Evolutionary conservation across 2,797 vertebrate genomes (phyloP), one percentile per base, ranked within the genome.

Genomic region (Rhinatrema bivittatum): DNA sequence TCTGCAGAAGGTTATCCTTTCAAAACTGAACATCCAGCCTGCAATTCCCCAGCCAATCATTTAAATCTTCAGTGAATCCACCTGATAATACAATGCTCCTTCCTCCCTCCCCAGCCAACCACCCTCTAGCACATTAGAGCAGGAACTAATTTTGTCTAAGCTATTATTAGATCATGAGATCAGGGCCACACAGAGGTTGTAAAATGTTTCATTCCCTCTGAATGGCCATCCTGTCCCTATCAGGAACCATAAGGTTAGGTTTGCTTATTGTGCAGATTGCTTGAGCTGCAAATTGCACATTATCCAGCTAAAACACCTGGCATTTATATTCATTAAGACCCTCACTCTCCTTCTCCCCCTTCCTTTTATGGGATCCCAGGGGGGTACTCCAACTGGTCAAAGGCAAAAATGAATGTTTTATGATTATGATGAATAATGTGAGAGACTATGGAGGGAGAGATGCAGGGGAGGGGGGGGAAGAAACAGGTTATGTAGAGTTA

Each of bases 221-320:
- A 68, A 70, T 59, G 52, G 69, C 75, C 57, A 60, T 68, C 58
- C 44, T 46, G 60, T 57, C 64, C 50, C 68, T 56, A 73, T 67
- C 70, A 74, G 74, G 72, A 73, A 62, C 63, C 65, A 69, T 76
- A 76, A 78, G 58, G 60, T 73, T 69, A 68, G 73, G 64, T 68
- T 78, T 78, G 70, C 70, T 76, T 67, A 66, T 62, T 58, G 50
- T 49, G 58, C 77, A 77, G 66, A 78, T 80, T 76, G 72, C 68
- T 68, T 66, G 65, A 75, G 72, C 76, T 72, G 75, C 65, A 77
- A 77, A 76, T 76, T 70, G 74, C 60, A 62, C 53, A 59, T 64
- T 63, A 60, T 50, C 60, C 53, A 36, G 61, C 57, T 70, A 64
- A 72, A 70, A 64, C 66, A 56, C 68, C 72, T 68, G 78, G 67